phyloP scores from a whole-genome alignment of 1,140 invertebrate species.

The Anastrepha obliqua region DNA sequence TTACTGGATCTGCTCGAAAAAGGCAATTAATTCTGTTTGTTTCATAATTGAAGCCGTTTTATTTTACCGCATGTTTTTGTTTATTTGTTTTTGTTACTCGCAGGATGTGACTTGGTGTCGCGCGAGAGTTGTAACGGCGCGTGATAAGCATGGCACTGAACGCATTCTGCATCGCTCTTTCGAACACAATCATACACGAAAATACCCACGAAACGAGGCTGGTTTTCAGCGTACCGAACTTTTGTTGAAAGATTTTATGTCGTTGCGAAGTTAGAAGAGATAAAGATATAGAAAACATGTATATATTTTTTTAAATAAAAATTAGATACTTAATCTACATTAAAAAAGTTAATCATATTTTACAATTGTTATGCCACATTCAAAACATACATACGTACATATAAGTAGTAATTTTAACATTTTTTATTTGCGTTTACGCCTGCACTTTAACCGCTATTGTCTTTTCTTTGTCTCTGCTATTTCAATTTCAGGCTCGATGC shows the following conservation, averaged over 20 bases:
- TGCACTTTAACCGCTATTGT: neutral
- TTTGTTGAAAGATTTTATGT: neutral
- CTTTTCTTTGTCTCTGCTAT: constrained; percentile 24
- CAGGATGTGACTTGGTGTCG: constrained; percentile 70
- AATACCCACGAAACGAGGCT: constrained; percentile 58
- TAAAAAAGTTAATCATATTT: neutral
- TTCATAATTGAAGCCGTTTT: neutral
- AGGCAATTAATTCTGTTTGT: constrained; percentile 60
- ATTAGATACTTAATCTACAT: neutral
- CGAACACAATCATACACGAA: constrained; percentile 69
- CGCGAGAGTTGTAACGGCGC: constrained; percentile 68
- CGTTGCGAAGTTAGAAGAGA: neutral
- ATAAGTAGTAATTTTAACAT: neutral
- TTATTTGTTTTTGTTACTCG: neutral
- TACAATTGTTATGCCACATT: neutral
- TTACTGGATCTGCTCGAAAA: constrained; percentile 71
- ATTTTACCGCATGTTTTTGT: neutral
- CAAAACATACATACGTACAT: neutral
- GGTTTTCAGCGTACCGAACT: neutral
- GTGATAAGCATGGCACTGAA: constrained; percentile 62
- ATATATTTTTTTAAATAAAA: neutral
- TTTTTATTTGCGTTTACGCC: neutral
- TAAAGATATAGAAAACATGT: too few species aligned
- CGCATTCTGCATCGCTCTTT: constrained; percentile 67
- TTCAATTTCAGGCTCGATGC: constrained; percentile 52